Evolutionary conservation across 2,113 vertebrate species (phyloP).

Genomic region (Erythrolamprus reginae): DNA sequence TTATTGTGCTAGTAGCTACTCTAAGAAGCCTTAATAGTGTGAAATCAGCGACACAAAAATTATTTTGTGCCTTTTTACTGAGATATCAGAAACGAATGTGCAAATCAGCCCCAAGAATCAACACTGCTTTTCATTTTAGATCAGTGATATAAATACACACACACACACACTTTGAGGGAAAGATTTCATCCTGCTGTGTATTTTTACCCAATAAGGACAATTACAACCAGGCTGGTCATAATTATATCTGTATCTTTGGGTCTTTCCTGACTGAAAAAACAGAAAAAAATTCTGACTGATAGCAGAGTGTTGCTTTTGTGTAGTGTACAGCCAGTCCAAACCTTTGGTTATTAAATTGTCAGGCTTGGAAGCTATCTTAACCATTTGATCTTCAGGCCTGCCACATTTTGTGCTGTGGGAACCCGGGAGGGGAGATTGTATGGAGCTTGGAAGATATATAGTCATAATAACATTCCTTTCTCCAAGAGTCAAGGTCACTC

Average conservation of each 20-base stretch:
- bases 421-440: too few relatives aligned
- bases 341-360: conserved; percentile 5
- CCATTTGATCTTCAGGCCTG: too few relatives aligned
- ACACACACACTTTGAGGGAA: not conserved
- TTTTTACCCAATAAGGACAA: not conserved
- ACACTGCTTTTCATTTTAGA: not conserved
- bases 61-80: not conserved
- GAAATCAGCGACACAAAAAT: not conserved
- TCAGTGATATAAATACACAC: not conserved
- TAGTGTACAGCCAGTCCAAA: not conserved
- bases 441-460: too few relatives aligned
- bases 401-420: too few relatives aligned
- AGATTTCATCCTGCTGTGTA: not conserved
- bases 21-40: not conserved
- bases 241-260: not conserved
- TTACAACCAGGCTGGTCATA: not conserved
- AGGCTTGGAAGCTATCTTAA: too few relatives aligned
- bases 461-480: too few relatives aligned
- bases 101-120: not conserved
- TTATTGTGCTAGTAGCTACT: not conserved
- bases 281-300: not conserved
- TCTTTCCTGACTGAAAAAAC: not conserved
- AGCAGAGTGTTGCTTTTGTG: not conserved
- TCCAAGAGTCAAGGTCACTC: too few relatives aligned
- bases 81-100: not conserved